Percentiles rank a stretch among this genome's conserved stretches.
Conservation (phyloP, 2,113 vertebrate genomes). For the Alces alces region DNA sequence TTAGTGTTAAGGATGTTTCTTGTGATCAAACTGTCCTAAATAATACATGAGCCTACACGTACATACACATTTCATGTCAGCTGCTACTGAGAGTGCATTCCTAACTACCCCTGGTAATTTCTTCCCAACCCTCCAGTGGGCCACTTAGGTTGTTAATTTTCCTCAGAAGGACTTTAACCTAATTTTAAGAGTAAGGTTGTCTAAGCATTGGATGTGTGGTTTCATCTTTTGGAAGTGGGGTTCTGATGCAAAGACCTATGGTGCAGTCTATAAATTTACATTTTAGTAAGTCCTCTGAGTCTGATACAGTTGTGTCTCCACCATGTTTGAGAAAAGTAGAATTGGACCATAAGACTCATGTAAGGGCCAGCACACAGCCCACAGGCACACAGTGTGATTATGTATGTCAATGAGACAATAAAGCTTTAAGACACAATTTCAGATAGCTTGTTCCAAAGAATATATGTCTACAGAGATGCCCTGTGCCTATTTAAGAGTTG, state of each 20-base stretch:
- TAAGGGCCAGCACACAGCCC: neutral
- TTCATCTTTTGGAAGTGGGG: conserved; percentile 44
- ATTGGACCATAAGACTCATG: neutral
- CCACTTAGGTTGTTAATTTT: conserved; percentile 63
- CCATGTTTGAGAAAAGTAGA: neutral
- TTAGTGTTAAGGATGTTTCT: conserved; percentile 67
- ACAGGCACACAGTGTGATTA: neutral
- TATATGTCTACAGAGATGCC: neutral
- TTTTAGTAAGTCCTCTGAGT: neutral
- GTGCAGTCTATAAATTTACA: neutral
- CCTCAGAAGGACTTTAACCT: conserved; percentile 50
- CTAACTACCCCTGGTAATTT: conserved; percentile 57
- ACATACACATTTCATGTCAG: conserved; percentile 69
- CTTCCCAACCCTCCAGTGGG: conserved; percentile 6
- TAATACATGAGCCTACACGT: conserved; percentile 75
- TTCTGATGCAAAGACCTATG: neutral
- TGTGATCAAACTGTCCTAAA: conserved; percentile 75
- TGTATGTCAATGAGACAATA: neutral
- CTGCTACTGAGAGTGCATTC: conserved; percentile 57
- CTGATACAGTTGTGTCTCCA: neutral
- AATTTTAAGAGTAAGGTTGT: conserved; percentile 60
- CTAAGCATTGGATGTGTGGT: conserved; percentile 49
- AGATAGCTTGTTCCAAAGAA: conserved; percentile 30
- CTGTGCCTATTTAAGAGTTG: neutral
- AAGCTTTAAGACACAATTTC: neutral